Percentiles rank a stretch among this genome's conserved stretches.
phyloP scores from a whole-genome alignment of 2,113 vertebrate species.

The Sisor rabdophorus region DNA sequence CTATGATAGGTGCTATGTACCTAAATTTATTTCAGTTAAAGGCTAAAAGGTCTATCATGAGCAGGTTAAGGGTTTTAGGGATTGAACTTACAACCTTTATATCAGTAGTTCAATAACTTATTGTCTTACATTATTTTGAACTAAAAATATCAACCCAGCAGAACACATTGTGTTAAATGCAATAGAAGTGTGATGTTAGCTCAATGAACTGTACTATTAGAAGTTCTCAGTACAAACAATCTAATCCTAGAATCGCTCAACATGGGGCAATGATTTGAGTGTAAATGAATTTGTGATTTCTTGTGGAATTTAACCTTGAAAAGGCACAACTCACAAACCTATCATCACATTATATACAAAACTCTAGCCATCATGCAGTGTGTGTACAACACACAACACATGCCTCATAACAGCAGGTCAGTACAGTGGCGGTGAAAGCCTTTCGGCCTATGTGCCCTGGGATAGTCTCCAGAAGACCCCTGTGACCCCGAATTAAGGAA shows the following conservation, averaged over 20 bases:
- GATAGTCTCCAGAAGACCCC: too few relatives aligned
- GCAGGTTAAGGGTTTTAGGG: too few relatives aligned
- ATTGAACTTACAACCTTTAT: too few relatives aligned
- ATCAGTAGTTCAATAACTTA: too few relatives aligned
- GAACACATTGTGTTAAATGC: not conserved
- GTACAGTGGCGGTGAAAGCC: not conserved
- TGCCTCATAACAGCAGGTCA: not conserved
- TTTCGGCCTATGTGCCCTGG: too few relatives aligned
- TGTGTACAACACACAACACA: not conserved
- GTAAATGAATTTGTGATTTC: not conserved
- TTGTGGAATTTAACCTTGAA: not conserved
- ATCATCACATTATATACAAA: not conserved
- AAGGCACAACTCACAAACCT: not conserved
- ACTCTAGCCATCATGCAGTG: not conserved
- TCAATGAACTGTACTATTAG: too few relatives aligned
- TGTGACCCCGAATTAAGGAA: too few relatives aligned
- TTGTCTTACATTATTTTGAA: too few relatives aligned
- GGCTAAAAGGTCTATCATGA: too few relatives aligned
- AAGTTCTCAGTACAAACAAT: not conserved
- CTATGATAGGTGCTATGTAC: too few relatives aligned
- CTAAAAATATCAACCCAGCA: too few relatives aligned
- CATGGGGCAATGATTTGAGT: not conserved
- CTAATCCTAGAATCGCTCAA: not conserved
- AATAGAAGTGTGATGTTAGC: not conserved
- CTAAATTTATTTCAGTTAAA: too few relatives aligned